These are phyloP conservation scores for Furcifer pardalis DNA, from an alignment of 2,797 vertebrate species.

Conservation along the genomic window DNA sequence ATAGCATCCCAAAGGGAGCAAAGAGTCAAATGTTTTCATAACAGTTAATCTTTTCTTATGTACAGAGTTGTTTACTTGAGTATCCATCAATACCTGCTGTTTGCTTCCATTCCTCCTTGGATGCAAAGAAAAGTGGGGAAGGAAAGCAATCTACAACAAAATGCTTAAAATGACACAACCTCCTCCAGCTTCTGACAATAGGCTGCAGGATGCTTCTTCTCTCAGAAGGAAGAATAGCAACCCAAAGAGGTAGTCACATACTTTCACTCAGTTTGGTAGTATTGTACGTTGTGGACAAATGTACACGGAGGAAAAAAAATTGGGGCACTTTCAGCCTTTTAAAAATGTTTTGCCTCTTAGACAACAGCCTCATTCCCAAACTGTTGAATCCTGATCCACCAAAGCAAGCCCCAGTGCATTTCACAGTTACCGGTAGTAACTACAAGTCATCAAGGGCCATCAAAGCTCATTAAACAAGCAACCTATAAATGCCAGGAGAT, in stretches of 20 bases:
- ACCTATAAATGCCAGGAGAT: neutral
- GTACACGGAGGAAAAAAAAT: neutral
- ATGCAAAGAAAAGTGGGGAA: neutral
- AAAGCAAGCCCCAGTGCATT: too few relatives aligned
- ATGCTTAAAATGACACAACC: neutral
- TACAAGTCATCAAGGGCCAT: neutral
- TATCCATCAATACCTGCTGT: slow-evolving; percentile 28
- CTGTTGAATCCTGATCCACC: neutral
- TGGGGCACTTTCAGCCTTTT: neutral
- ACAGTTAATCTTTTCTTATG: slow-evolving; percentile 24
- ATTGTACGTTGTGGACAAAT: neutral
- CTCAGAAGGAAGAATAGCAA: neutral
- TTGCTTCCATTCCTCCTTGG: slow-evolving; percentile 1
- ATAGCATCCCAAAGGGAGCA: slow-evolving; percentile 5
- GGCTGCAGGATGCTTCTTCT: neutral
- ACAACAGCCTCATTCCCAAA: neutral
- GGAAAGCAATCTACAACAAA: neutral
- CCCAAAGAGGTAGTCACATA: neutral
- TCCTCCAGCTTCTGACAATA: neutral
- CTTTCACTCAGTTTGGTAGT: neutral
- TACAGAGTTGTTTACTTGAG: slow-evolving; percentile 15
- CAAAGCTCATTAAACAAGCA: neutral
- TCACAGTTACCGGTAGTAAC: too few relatives aligned
- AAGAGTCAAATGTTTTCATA: slow-evolving; percentile 6
- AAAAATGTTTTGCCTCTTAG: neutral